Percentiles rank a stretch among this genome's conserved stretches.
These are phyloP conservation scores for Chironomus riparius DNA, from an alignment of 2,888 invertebrate genomes.

Conservation along the genomic window DNA sequence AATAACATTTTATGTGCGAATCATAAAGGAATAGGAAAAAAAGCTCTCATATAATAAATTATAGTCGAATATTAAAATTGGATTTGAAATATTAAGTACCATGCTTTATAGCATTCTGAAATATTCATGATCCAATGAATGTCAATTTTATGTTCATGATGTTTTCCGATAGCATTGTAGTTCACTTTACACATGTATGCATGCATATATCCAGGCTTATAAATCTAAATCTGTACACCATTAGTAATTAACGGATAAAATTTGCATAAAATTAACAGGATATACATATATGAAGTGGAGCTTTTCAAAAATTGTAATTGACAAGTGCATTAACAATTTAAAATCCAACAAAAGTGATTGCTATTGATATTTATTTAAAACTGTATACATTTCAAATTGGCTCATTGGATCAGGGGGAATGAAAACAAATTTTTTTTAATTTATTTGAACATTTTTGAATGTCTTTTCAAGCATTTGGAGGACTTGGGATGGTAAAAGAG, in stretches of 20 bases:
- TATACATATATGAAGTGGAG: neutral
- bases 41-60: no score
- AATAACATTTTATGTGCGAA: no score
- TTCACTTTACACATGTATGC: neutral
- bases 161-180: neutral
- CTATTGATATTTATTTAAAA: neutral
- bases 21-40: no score
- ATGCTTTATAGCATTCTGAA: no score
- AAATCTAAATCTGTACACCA: neutral
- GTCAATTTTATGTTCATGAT: neutral
- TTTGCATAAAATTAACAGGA: neutral
- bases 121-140: no score
- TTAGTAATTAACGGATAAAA: neutral
- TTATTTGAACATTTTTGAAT: no score
- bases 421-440: no score
- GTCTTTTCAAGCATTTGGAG: no score
- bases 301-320: neutral
- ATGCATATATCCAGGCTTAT: neutral
- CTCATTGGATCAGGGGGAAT: no score
- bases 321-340: neutral
- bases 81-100: neutral
- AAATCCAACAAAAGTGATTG: neutral
- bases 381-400: no score
- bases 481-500: no score
- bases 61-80: neutral